phyloP scores from a whole-genome alignment of 2,113 vertebrate genomes.

The Eidolon helvum region DNA sequence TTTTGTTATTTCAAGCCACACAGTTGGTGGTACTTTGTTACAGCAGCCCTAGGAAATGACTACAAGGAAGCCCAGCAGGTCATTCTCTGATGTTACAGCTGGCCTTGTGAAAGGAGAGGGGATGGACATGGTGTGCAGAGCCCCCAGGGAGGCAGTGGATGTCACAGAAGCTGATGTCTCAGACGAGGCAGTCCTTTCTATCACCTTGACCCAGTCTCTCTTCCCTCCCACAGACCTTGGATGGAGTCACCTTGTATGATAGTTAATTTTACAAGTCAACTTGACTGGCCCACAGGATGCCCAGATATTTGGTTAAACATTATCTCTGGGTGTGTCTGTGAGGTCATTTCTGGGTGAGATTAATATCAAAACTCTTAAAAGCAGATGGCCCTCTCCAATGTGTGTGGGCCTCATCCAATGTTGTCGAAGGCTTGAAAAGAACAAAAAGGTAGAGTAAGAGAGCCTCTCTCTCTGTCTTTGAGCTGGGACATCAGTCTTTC shows the following conservation, averaged over 20 bases:
- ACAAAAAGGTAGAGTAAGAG: neutral
- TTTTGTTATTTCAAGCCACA: neutral
- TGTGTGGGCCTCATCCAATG: neutral
- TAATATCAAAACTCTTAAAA: neutral
- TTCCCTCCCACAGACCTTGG: neutral
- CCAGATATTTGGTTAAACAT: neutral
- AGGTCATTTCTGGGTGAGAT: neutral
- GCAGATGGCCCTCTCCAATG: neutral
- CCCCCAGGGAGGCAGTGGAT: neutral
- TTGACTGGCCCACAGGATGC: neutral
- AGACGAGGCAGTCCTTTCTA: neutral
- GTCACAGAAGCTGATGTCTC: neutral
- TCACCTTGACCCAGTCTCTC: neutral
- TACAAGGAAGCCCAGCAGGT: neutral
- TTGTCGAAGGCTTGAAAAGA: neutral
- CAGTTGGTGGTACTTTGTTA: neutral
- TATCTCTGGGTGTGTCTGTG: neutral
- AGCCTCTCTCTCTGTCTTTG: neutral
- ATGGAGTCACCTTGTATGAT: neutral
- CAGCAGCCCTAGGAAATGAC: neutral
- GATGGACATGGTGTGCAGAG: neutral
- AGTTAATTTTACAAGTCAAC: neutral
- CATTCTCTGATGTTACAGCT: neutral
- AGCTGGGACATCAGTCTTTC: neutral
- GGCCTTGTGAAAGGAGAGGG: no score